phyloP scores from a whole-genome alignment of 2,113 vertebrate genomes.

The Cyanoramphus novaezelandiae region DNA sequence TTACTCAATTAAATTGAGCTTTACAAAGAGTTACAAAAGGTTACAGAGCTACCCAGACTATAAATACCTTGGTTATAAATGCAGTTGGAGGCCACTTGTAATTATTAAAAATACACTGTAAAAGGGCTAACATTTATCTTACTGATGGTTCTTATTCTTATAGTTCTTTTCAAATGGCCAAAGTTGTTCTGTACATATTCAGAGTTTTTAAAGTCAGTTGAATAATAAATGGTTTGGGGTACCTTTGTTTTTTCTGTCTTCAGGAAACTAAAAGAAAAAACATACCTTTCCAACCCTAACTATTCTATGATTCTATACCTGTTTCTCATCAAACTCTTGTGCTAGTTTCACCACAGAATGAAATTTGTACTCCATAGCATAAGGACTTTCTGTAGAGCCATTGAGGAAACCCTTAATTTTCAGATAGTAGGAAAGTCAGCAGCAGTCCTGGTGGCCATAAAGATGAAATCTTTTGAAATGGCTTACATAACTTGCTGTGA shows the following conservation, averaged over 20 bases:
- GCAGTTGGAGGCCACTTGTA: neutral
- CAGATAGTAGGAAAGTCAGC: neutral
- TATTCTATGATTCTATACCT: no score
- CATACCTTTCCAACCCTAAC: no score
- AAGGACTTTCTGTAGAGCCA: neutral
- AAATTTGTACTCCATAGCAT: neutral
- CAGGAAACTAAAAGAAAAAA: neutral
- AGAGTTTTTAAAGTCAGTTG: neutral
- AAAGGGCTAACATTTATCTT: neutral
- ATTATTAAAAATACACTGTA: neutral
- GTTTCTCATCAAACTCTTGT: neutral
- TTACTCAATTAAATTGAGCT: neutral
- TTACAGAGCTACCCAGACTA: neutral
- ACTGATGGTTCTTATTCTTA: neutral
- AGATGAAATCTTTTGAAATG: neutral
- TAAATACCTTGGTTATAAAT: neutral
- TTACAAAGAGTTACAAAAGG: no score
- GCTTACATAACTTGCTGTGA: neutral
- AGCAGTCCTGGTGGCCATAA: neutral
- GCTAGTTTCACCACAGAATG: neutral
- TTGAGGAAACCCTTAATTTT: neutral
- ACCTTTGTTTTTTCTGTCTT: neutral
- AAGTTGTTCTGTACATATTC: neutral
- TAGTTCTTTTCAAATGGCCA: neutral
- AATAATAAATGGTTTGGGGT: neutral